Percentiles rank a stretch among this genome's conserved stretches.
These are phyloP conservation scores for Formicarius rufipectus DNA, from an alignment of 2,113 vertebrate species.

Conservation along the genomic window DNA sequence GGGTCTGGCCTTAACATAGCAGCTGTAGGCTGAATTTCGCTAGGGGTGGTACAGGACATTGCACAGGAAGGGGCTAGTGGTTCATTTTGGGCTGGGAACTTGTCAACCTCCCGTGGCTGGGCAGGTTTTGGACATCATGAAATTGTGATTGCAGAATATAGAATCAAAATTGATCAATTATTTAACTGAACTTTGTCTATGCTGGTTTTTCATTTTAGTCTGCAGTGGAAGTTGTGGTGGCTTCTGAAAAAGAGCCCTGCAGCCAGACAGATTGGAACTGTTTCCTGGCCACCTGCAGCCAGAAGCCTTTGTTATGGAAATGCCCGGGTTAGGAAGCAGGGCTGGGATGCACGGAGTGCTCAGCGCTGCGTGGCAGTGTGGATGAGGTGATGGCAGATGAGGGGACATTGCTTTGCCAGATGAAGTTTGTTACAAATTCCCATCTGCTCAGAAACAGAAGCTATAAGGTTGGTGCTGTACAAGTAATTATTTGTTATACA, in stretches of 20 bases:
- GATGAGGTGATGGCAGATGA: not conserved
- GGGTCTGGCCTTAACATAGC: not conserved
- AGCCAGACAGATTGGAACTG: not conserved
- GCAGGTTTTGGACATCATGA: not conserved
- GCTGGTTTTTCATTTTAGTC: not conserved
- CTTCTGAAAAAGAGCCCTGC: not conserved
- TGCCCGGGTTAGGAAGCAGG: not conserved
- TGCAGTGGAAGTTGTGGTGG: not conserved
- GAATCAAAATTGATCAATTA: not conserved
- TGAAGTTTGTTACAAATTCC: conserved; percentile 29
- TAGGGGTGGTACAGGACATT: not conserved
- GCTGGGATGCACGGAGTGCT: not conserved
- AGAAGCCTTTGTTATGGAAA: not conserved
- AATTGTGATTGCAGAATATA: not conserved
- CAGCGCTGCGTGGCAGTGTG: not conserved
- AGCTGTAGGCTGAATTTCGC: not conserved
- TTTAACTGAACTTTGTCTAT: not conserved
- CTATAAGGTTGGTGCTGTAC: conserved; percentile 28
- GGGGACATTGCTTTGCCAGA: conserved; percentile 21
- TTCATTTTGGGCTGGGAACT: not conserved
- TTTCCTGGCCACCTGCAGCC: not conserved
- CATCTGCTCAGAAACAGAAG: conserved; percentile 39
- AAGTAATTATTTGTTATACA: conserved; percentile 44
- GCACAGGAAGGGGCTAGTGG: not conserved
- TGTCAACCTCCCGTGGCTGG: not conserved